Evolutionary conservation across 2,797 vertebrate genomes (phyloP).

Genomic region (Sebastes miniatus): DNA sequence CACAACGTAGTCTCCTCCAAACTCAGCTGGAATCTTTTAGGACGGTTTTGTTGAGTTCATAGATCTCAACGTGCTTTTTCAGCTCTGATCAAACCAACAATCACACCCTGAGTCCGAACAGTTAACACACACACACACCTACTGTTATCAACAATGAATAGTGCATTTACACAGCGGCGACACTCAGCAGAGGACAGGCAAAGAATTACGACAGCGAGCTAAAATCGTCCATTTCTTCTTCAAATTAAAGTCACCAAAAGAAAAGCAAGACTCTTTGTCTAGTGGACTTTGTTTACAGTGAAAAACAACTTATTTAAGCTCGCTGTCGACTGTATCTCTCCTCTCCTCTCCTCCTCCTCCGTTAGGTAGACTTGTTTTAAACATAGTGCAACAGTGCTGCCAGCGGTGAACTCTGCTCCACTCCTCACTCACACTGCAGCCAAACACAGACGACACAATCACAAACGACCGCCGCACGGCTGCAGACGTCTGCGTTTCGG

Average conservation of each 20-base stretch:
- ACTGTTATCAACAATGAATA: background rate
- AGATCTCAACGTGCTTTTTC: background rate
- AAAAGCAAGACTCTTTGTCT: background rate
- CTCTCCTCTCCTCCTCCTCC: background rate
- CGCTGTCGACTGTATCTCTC: background rate
- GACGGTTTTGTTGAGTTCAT: constrained; percentile 47
- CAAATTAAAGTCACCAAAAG: background rate
- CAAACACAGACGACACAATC: background rate
- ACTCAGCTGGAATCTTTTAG: constrained; percentile 12
- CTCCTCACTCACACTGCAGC: background rate
- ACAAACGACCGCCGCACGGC: background rate
- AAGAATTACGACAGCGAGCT: background rate
- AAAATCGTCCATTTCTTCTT: background rate
- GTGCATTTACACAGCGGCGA: constrained; percentile 24
- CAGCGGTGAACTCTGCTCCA: background rate
- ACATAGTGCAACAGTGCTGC: constrained; percentile 9
- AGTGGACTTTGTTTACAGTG: background rate
- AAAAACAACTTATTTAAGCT: background rate
- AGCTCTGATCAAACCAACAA: background rate
- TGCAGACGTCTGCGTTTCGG: background rate
- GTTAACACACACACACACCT: background rate
- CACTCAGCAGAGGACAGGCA: background rate
- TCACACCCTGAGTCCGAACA: constrained; percentile 20
- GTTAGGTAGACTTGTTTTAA: background rate
- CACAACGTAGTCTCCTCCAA: background rate